Evolutionary conservation across 2,888 invertebrate genomes (phyloP).

Genomic region (Acanthococcus lagerstroemiae): DNA sequence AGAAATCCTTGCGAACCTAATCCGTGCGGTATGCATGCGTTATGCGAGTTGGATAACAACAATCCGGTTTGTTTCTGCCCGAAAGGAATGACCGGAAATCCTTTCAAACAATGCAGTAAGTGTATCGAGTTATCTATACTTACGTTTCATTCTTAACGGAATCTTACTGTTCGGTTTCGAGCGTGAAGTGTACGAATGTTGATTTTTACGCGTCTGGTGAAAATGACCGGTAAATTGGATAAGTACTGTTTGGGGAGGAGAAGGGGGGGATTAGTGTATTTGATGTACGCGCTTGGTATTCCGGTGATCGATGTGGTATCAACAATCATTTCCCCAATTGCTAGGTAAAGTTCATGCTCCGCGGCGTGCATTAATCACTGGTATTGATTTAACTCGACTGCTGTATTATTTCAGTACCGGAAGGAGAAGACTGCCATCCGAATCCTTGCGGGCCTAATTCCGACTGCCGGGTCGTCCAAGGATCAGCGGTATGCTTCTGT

Average conservation of each 20-base stretch:
- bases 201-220: too few relatives aligned
- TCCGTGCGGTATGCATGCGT: slow-evolving; percentile 76
- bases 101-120: slow-evolving; percentile 82
- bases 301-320: too few relatives aligned
- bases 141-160: background rate
- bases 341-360: too few relatives aligned
- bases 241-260: too few relatives aligned
- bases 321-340: too few relatives aligned
- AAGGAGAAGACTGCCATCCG: slow-evolving; percentile 71
- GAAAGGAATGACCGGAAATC: slow-evolving; percentile 81
- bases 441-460: slow-evolving; percentile 77
- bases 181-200: too few relatives aligned
- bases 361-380: too few relatives aligned
- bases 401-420: slow-evolving; percentile 63
- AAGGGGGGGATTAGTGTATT: too few relatives aligned
- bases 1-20: slow-evolving; percentile 68
- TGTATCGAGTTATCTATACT: slow-evolving; percentile 39
- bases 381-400: too few relatives aligned
- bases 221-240: too few relatives aligned
- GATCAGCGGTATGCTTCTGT: slow-evolving; percentile 72
- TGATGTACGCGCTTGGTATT: too few relatives aligned
- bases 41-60: slow-evolving; percentile 74
- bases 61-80: slow-evolving; percentile 83
- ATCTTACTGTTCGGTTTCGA: too few relatives aligned
- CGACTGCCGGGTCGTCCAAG: slow-evolving; percentile 65